These are phyloP conservation scores for Pyralis farinalis DNA, from an alignment of 2,888 invertebrate genomes.

Conservation along the genomic window DNA sequence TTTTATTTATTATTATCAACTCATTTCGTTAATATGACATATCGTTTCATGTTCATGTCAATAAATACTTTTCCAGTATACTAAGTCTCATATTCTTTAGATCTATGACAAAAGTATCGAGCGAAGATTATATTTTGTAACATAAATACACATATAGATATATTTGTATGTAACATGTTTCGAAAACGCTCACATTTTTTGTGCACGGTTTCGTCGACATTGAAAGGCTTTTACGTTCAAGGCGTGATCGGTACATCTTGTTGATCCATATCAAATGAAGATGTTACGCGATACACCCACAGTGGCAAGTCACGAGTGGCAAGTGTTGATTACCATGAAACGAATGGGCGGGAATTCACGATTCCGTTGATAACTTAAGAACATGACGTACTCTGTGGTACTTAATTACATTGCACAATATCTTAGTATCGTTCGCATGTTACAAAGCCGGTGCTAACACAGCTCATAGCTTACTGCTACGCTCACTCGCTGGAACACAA, in stretches of 20 bases:
- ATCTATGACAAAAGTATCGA: background rate
- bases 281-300: slow-evolving; percentile 12
- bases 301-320: slow-evolving; percentile 48
- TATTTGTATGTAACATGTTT: slow-evolving; percentile 1
- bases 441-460: too few species aligned
- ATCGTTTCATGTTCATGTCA: too few species aligned
- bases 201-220: background rate
- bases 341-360: slow-evolving; percentile 43
- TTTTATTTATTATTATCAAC: too few species aligned
- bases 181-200: background rate
- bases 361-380: too few species aligned
- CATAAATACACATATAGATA: background rate
- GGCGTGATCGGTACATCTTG: slow-evolving; percentile 5
- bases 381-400: too few species aligned
- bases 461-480: too few species aligned
- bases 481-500: too few species aligned
- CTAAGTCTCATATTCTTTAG: background rate
- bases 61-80: background rate
- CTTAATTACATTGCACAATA: too few species aligned
- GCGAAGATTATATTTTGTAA: background rate
- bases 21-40: background rate
- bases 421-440: too few species aligned
- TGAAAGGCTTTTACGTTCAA: background rate
- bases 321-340: slow-evolving; percentile 38
- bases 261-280: slow-evolving; percentile 6